Base-by-base conservation (phyloP, 2,888 invertebrate genomes). In the Pasiphila rectangulata region DNA sequence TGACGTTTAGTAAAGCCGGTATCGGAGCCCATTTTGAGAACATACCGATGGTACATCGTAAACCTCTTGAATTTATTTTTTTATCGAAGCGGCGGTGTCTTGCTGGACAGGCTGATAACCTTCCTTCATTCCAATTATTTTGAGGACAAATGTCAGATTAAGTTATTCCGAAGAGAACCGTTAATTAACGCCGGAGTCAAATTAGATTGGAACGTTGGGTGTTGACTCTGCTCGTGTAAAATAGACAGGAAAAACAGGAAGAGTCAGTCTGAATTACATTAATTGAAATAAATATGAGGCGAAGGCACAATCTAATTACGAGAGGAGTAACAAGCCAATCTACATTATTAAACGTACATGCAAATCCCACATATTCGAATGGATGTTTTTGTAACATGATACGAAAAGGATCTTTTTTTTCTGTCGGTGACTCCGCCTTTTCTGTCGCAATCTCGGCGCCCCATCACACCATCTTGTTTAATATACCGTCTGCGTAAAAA, bases 381-480 rank as follows among this genome's bases (percentile, higher is more conserved):
- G n/a, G n/a, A 19, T 32, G 17, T 32, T 16, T 30, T 30, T 30
- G 37, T 34, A 47, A 34, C 15, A 3, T 30, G 12, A 36, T 40
- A 45, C 30, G 30, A 40, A 30, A 12, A 17, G 23, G 9, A 10
- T n/a, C 16, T 66, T 66, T 70, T 71, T 75, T 69, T 77, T 76
- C 77, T 70, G 64, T 67, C 81, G 66, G 63, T 83, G 36, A 37
- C 41, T 55, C 69, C 59, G n/a, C 70, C 72, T 76, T 69, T 67
- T 59, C 59, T 59, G 65, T 63, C 71, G 75, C 80, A 86, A 85
- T 85, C 85, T 83, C 75, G 57, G 66, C 74, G 70, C 75, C 75
- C 79, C 76, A 81, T 83, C 75, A 67, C 73, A 72, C 78, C 76
- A 78, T 82, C 79, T 77, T 63, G 62, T 63, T 64, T 70, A 70